Percentiles rank a stretch among this genome's conserved stretches.
phyloP scores from a whole-genome alignment of 2,888 invertebrate genomes.

The Tillus elongatus region DNA sequence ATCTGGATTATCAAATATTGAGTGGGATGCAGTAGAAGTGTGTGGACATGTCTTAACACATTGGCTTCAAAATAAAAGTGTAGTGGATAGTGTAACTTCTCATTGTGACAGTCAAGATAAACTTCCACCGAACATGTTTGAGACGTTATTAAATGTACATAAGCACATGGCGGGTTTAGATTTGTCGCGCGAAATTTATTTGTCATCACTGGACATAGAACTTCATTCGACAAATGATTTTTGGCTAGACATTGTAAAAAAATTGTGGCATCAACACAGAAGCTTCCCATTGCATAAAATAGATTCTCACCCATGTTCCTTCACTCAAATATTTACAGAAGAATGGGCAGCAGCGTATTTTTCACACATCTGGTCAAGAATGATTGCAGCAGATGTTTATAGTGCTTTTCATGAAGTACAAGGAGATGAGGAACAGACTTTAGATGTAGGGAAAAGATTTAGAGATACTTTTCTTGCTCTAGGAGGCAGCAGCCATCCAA shows the following conservation, averaged over 20 bases:
- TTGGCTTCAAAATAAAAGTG: slow-evolving; percentile 61
- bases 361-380: slow-evolving; percentile 73
- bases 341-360: slow-evolving; percentile 83
- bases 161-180: slow-evolving; percentile 71
- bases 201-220: slow-evolving; percentile 74
- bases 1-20: slow-evolving; percentile 76
- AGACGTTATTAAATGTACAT: slow-evolving; percentile 53
- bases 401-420: slow-evolving; percentile 71
- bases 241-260: slow-evolving; percentile 73
- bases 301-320: slow-evolving; percentile 79
- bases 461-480: slow-evolving; percentile 73
- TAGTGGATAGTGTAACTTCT: slow-evolving; percentile 53
- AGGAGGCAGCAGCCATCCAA: slow-evolving; percentile 73
- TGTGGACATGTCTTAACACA: slow-evolving; percentile 74
- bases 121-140: slow-evolving; percentile 56
- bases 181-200: slow-evolving; percentile 72
- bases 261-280: slow-evolving; percentile 74
- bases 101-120: slow-evolving; percentile 68
- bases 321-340: slow-evolving; percentile 72
- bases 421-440: slow-evolving; percentile 44
- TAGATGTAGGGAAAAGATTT: slow-evolving; percentile 60
- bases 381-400: slow-evolving; percentile 86
- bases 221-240: slow-evolving; percentile 65
- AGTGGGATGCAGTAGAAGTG: slow-evolving; percentile 88
- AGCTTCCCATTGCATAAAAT: slow-evolving; percentile 65